These are phyloP conservation scores for Takifugu flavidus DNA, from an alignment of 2,113 vertebrate species.

Conservation along the genomic window DNA sequence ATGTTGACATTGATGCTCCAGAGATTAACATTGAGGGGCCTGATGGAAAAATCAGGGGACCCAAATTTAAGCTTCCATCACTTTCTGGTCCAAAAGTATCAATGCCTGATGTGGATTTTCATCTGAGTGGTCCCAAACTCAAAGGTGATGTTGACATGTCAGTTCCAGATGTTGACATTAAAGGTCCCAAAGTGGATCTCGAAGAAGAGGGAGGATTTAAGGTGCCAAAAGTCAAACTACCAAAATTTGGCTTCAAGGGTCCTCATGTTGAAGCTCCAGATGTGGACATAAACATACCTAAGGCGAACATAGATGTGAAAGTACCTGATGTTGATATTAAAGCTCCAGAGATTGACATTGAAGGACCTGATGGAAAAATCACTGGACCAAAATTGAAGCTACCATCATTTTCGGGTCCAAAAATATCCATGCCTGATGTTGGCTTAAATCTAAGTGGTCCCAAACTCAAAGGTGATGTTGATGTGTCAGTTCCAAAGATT, in stretches of 20 bases:
- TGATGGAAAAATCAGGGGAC: neutral
- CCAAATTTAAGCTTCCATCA: too few relatives aligned
- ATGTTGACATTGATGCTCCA: neutral
- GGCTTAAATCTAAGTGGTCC: constrained; percentile 73
- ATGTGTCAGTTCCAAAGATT: constrained; percentile 35
- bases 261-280: constrained; percentile 1
- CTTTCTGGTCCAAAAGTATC: too few relatives aligned
- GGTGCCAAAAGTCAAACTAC: constrained; percentile 31
- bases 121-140: too few relatives aligned
- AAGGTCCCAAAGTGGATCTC: too few relatives aligned
- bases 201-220: constrained; percentile 16
- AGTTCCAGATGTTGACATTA: too few relatives aligned
- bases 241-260: constrained; percentile 19
- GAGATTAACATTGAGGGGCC: constrained; percentile 1
- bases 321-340: neutral
- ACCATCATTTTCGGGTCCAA: too few relatives aligned
- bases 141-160: too few relatives aligned
- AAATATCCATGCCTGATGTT: constrained; percentile 19
- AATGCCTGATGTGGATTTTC: too few relatives aligned
- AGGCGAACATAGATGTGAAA: constrained; percentile 45
- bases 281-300: neutral
- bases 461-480: constrained; percentile 58
- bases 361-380: too few relatives aligned
- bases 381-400: too few relatives aligned
- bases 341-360: too few relatives aligned